These are phyloP conservation scores for Argyresthia albistria DNA, from an alignment of 2,888 invertebrate species.

Conservation along the genomic window DNA sequence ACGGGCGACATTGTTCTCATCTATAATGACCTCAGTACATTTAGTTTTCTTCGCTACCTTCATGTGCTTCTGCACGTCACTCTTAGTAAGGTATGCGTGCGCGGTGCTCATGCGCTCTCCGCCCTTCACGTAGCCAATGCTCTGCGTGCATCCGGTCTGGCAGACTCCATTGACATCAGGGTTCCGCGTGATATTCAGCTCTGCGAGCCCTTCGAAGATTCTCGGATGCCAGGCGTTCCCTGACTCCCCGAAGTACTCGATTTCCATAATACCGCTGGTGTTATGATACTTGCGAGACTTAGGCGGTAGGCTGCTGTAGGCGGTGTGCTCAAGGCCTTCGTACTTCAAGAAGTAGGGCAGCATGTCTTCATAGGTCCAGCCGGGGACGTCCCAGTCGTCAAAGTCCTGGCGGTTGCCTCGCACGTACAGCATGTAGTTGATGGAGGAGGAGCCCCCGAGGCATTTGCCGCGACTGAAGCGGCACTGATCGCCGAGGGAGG, in stretches of 20 bases:
- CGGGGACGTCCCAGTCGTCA: conserved; percentile 22
- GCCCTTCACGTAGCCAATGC: conserved; percentile 29
- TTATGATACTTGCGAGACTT: conserved; percentile 40
- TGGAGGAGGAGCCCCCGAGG: conserved; percentile 46
- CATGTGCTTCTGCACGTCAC: conserved; percentile 22
- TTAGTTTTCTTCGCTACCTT: conserved; percentile 27
- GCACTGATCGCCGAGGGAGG: conserved; percentile 24
- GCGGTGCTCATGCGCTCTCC: conserved; percentile 40
- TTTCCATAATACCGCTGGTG: conserved; percentile 28
- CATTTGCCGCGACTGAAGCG: conserved; percentile 37
- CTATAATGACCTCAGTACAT: conserved; percentile 35
- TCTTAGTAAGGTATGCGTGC: conserved; percentile 28
- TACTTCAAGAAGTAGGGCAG: conserved; percentile 39
- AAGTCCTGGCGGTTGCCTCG: conserved; percentile 39
- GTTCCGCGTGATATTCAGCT: conserved; percentile 31
- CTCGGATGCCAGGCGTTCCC: conserved; percentile 34
- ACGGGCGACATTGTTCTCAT: conserved; percentile 20
- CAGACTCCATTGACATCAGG: conserved; percentile 35
- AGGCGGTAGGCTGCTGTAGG: conserved; percentile 20
- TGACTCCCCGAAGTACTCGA: conserved; percentile 29
- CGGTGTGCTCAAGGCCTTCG: conserved; percentile 30
- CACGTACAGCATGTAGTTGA: conserved; percentile 47
- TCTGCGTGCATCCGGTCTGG: conserved; percentile 34
- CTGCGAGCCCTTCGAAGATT: conserved; percentile 22
- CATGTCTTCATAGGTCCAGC: conserved; percentile 40